A percentile compares a stretch with the other conserved stretches of the same genome.
These are phyloP conservation scores for Oreochromis mossambicus DNA, from an alignment of 2,797 vertebrate species.

Conservation along the genomic window DNA sequence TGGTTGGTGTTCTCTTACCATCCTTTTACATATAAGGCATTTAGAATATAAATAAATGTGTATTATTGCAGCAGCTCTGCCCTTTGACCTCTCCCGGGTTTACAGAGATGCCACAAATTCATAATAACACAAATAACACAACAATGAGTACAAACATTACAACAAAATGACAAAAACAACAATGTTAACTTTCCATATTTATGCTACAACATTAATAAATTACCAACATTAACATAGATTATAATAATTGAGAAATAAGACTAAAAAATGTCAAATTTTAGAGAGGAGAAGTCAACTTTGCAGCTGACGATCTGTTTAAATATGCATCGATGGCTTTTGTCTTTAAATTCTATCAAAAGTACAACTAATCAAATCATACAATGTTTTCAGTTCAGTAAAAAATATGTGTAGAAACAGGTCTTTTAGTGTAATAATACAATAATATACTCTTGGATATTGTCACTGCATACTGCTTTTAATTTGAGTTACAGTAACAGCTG, in stretches of 20 bases:
- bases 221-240: not conserved
- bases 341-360: not conserved
- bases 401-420: not conserved
- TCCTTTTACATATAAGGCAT: not conserved
- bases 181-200: fast-evolving
- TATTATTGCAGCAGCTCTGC: not conserved
- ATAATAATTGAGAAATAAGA: not conserved
- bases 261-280: too few relatives aligned
- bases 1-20: not conserved
- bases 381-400: not conserved
- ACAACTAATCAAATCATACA: not conserved
- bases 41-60: not conserved
- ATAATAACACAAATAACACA: not conserved
- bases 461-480: not conserved
- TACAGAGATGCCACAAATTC: not conserved
- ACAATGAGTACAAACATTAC: not conserved
- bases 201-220: not conserved
- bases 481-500: not conserved
- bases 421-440: not conserved
- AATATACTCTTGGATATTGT: not conserved
- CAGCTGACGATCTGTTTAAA: not conserved
- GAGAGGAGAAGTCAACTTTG: not conserved
- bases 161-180: not conserved
- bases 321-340: not conserved
- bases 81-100: not conserved